Percentiles rank a stretch among this genome's conserved stretches.
phyloP scores from a whole-genome alignment of 2,113 vertebrate species.

The Oreochromis spilurus region DNA sequence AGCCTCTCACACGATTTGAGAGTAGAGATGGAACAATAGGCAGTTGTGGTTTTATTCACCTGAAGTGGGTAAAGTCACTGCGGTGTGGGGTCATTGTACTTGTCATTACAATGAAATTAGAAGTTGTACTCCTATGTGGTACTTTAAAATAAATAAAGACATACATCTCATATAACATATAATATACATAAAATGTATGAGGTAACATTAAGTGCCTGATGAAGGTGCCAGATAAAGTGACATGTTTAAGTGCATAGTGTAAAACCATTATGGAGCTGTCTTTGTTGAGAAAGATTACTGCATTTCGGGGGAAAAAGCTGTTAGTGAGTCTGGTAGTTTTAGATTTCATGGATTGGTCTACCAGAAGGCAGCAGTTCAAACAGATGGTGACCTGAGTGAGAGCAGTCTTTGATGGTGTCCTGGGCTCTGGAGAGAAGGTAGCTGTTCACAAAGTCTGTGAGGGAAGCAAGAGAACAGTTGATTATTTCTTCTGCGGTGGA shows the following conservation, averaged over 20 bases:
- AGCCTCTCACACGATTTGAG: not conserved
- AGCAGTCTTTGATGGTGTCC: not conserved
- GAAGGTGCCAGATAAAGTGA: not conserved
- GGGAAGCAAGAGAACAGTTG: not conserved
- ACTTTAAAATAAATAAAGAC: not conserved
- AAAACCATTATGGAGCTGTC: not conserved
- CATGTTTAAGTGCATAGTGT: not conserved
- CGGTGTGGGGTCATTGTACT: accelerated
- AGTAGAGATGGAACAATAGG: not conserved
- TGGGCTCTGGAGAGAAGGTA: not conserved
- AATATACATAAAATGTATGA: not conserved
- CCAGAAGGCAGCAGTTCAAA: not conserved
- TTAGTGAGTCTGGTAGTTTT: not conserved
- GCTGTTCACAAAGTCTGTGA: not conserved
- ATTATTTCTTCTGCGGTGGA: not conserved
- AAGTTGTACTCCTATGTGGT: not conserved
- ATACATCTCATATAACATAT: not conserved
- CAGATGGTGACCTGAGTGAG: not conserved
- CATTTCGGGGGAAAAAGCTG: not conserved
- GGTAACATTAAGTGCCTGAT: not conserved
- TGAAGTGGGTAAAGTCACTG: not conserved
- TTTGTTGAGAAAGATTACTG: not conserved
- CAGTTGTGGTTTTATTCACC: not conserved
- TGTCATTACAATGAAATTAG: not conserved
- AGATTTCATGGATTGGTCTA: not conserved